Conservation (phyloP, 2,797 vertebrate genomes). For the Calcarius lapponicus region DNA sequence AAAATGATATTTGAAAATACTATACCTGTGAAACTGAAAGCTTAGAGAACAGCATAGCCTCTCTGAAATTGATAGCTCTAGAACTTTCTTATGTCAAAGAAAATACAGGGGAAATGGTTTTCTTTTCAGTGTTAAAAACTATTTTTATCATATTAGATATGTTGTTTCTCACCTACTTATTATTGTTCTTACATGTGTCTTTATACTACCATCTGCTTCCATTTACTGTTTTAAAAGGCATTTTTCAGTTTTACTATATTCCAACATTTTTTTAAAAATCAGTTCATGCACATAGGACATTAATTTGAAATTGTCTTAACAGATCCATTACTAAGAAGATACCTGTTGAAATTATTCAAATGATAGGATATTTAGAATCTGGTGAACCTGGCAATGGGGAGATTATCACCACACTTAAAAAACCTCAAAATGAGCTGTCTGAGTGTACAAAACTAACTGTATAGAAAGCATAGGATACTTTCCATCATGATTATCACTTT, state of each 20-base stretch:
- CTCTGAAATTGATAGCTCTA: background rate
- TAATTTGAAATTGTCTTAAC: background rate
- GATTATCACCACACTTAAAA: background rate
- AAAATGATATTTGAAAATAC: background rate
- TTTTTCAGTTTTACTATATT: background rate
- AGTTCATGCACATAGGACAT: background rate
- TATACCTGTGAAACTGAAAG: background rate
- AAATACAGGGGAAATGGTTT: background rate
- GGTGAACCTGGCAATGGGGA: background rate
- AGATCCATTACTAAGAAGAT: background rate
- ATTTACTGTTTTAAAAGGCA: background rate
- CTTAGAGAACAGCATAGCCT: background rate
- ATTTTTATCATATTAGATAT: background rate
- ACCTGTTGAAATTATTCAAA: background rate
- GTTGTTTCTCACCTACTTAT: background rate
- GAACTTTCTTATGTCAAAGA: background rate
- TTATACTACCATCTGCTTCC: background rate
- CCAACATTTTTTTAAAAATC: accelerated
- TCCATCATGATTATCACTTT: background rate
- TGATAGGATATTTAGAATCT: background rate
- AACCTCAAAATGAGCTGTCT: background rate
- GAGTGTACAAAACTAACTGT: background rate
- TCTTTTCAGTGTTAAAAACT: background rate
- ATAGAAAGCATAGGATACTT: background rate
- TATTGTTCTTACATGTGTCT: background rate